phyloP scores from a whole-genome alignment of 2,797 vertebrate species.

The Hybognathus amarus region DNA sequence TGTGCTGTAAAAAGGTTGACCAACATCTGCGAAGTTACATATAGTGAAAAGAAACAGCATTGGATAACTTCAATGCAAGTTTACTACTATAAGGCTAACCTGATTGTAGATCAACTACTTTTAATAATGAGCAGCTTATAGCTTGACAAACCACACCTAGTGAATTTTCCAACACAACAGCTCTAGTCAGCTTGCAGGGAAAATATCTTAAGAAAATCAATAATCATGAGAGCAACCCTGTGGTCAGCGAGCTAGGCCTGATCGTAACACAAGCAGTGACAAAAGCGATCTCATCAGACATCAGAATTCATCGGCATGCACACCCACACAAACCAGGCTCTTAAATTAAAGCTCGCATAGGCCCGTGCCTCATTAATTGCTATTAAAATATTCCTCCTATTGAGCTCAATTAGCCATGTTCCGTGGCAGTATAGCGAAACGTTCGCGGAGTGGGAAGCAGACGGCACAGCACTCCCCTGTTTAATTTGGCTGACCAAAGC shows the following conservation, averaged over 20 bases:
- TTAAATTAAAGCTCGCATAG: constrained; percentile 60
- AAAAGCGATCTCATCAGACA: constrained; percentile 40
- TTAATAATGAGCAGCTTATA: neutral
- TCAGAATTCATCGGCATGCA: constrained; percentile 55
- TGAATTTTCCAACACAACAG: neutral
- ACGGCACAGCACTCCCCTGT: constrained; percentile 70
- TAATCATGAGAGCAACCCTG: constrained; percentile 10
- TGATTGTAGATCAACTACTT: neutral
- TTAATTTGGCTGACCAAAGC: constrained; percentile 75
- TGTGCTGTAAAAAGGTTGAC: neutral
- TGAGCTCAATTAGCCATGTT: constrained; percentile 77
- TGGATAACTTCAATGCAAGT: neutral
- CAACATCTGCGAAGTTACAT: neutral
- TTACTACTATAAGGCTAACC: neutral
- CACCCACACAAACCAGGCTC: constrained; percentile 48
- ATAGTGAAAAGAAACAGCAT: neutral
- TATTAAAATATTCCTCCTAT: constrained; percentile 76
- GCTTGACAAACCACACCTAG: neutral
- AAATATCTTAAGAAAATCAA: constrained; percentile 20
- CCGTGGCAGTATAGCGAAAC: constrained; percentile 64
- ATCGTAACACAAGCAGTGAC: constrained; percentile 16
- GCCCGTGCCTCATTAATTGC: constrained; percentile 62
- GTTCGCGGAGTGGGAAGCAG: constrained; percentile 66
- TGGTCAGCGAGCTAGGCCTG: constrained; percentile 6
- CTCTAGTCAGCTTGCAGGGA: constrained; percentile 6